Conservation (phyloP, 2,888 invertebrate species). For the Halictus quadricinctus region DNA sequence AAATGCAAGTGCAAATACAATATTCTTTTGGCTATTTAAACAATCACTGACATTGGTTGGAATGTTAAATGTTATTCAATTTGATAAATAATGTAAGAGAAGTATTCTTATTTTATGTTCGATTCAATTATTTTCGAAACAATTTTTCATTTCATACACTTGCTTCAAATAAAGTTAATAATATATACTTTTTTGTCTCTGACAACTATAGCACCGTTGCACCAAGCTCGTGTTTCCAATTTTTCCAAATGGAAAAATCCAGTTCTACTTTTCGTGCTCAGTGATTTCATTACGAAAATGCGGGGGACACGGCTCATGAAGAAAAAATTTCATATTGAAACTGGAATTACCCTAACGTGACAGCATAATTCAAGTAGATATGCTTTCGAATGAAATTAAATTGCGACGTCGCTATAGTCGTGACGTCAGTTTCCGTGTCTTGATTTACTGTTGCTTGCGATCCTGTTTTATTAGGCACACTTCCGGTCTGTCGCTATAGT, state of each 20-base stretch:
- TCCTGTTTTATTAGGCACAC: background rate
- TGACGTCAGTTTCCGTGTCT: slow-evolving; percentile 8
- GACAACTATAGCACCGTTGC: background rate
- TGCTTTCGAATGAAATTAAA: background rate
- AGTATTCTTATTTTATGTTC: too few relatives aligned
- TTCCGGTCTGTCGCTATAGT: background rate
- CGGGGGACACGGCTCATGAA: background rate
- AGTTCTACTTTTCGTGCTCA: background rate
- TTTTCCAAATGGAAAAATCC: background rate
- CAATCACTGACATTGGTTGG: too few relatives aligned
- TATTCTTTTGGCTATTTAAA: too few relatives aligned
- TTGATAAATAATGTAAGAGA: too few relatives aligned
- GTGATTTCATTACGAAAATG: background rate
- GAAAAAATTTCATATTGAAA: background rate
- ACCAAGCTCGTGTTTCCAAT: background rate
- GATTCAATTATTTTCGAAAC: too few relatives aligned
- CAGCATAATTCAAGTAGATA: slow-evolving; percentile 4
- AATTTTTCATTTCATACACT: too few relatives aligned
- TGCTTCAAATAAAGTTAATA: too few relatives aligned
- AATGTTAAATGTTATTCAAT: too few relatives aligned
- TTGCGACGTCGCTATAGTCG: background rate
- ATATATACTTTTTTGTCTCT: background rate
- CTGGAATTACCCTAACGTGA: background rate
- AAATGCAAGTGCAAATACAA: too few relatives aligned
- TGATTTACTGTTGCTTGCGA: background rate